Evolutionary conservation across 1,140 invertebrate genomes (phyloP).

Genomic region (Calosoma granatense): DNA sequence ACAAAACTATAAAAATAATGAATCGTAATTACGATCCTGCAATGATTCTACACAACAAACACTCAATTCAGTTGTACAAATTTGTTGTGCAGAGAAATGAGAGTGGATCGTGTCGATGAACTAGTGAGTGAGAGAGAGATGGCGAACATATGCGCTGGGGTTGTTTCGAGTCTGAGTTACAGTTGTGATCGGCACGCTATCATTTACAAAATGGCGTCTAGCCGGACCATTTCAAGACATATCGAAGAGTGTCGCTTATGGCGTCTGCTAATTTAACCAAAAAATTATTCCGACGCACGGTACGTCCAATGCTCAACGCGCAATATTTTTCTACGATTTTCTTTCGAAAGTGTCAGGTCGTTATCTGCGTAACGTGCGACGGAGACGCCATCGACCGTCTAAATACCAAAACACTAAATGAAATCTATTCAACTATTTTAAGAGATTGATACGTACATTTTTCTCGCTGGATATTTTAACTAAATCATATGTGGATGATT

Average conservation of each 20-base stretch:
- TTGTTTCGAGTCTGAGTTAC: no score
- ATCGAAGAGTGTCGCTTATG: constrained; percentile 20
- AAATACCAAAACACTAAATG: not conserved
- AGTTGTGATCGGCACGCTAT: constrained; percentile 17
- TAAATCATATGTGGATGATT: not conserved
- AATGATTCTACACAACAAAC: no score
- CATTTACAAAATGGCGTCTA: constrained; percentile 14
- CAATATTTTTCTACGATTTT: constrained; percentile 4
- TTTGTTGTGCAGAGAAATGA: no score
- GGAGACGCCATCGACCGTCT: not conserved
- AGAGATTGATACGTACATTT: not conserved
- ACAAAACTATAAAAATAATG: no score
- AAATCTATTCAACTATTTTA: not conserved
- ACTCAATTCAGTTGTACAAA: no score
- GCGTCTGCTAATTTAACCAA: no score
- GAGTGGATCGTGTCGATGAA: no score
- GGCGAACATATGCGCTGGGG: no score
- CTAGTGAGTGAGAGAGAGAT: no score
- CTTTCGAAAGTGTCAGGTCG: not conserved
- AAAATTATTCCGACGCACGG: not conserved
- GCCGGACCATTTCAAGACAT: constrained; percentile 37
- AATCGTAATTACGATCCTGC: no score
- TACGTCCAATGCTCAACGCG: not conserved
- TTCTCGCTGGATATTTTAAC: not conserved
- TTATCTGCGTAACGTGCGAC: not conserved